Conservation (phyloP, 2,113 vertebrate species). For the Ceratotherium simum region DNA sequence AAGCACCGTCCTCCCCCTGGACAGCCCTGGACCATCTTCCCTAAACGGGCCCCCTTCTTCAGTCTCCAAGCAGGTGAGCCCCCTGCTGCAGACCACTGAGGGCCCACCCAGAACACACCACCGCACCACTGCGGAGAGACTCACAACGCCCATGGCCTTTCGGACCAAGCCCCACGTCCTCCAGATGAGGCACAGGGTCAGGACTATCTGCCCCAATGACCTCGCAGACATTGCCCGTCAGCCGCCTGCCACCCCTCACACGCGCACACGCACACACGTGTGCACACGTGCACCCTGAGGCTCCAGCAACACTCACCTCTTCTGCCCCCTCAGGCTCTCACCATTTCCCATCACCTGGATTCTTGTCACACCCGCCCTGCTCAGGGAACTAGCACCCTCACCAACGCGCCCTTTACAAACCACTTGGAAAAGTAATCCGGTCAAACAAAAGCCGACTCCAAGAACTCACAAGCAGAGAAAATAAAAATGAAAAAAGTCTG, state of each 20-base stretch:
- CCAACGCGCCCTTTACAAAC: accelerated
- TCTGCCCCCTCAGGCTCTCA: neutral
- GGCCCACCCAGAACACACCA: neutral
- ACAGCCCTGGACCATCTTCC: neutral
- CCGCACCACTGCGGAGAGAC: no score
- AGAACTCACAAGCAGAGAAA: neutral
- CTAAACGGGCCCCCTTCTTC: neutral
- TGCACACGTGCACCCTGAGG: neutral
- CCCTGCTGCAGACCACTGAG: neutral
- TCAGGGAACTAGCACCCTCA: neutral
- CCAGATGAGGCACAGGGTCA: neutral
- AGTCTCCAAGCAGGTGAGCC: neutral
- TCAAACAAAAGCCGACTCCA: neutral
- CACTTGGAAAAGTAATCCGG: neutral
- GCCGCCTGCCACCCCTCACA: neutral
- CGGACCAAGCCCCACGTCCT: neutral
- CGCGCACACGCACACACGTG: accelerated
- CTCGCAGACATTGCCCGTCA: accelerated
- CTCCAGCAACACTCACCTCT: neutral
- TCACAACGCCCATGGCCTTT: accelerated
- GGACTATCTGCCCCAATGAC: neutral
- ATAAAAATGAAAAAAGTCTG: neutral
- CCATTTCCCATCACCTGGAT: neutral
- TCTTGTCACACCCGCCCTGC: no score
- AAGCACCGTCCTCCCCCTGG: neutral